These are phyloP conservation scores for Fratercula arctica DNA, from an alignment of 2,797 vertebrate genomes.

Conservation along the genomic window DNA sequence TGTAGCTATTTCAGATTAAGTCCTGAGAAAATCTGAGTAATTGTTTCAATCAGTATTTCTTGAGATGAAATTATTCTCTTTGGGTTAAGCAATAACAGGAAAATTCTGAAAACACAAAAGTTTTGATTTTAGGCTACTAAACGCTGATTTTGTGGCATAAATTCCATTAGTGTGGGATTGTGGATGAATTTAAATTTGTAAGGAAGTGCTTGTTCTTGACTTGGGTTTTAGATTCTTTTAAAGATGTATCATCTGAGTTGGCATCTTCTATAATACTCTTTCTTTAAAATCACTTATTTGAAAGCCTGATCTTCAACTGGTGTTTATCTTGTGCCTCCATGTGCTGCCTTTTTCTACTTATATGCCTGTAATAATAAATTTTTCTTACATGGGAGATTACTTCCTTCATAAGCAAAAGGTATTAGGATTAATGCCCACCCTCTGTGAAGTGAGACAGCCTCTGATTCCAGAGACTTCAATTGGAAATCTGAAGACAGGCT, in stretches of 20 bases:
- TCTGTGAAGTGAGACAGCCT: not conserved
- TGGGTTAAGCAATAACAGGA: not conserved
- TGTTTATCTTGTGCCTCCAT: not conserved
- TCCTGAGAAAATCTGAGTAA: not conserved
- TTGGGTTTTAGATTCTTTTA: not conserved
- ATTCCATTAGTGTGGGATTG: not conserved
- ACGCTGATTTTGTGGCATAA: not conserved
- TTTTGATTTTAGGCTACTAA: not conserved
- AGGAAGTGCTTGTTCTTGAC: not conserved
- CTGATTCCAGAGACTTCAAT: not conserved
- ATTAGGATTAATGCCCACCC: not conserved
- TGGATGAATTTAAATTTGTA: not conserved
- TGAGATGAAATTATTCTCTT: not conserved
- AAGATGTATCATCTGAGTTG: not conserved
- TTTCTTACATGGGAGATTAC: not conserved
- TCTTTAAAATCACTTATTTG: not conserved
- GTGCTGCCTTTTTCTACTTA: not conserved
- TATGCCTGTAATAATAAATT: not conserved
- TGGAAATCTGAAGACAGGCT: not conserved
- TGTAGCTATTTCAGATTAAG: not conserved
- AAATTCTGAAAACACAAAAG: not conserved
- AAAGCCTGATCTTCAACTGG: not conserved
- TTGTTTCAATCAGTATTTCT: not conserved
- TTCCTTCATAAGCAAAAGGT: not conserved
- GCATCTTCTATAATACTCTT: not conserved